phyloP scores from a whole-genome alignment of 2,113 vertebrate genomes.

The Acanthochromis polyacanthus region DNA sequence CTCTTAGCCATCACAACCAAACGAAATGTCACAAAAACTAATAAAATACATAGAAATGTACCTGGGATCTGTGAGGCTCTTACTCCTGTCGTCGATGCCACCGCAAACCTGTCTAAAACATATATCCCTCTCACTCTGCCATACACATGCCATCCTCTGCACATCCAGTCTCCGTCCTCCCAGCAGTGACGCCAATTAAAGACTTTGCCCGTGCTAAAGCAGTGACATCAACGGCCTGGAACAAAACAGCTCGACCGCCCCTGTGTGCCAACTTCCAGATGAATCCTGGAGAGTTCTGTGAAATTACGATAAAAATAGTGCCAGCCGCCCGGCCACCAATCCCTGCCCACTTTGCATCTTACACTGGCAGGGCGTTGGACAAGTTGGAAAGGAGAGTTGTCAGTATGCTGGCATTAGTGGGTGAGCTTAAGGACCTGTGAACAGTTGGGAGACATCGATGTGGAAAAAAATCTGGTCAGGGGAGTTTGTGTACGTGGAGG shows the following conservation, averaged over 20 bases:
- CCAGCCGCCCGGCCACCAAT: conserved; percentile 51
- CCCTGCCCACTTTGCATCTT: conserved; percentile 57
- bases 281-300: conserved; percentile 87
- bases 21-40: background rate
- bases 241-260: conserved; percentile 57
- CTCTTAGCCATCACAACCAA: conserved; percentile 1
- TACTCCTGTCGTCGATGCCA: conserved; percentile 40
- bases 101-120: conserved; percentile 43
- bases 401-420: conserved; percentile 59
- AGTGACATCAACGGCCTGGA: conserved; percentile 72
- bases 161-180: conserved; percentile 41
- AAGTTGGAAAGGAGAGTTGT: conserved; percentile 61
- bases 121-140: conserved; percentile 27
- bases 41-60: conserved; percentile 30
- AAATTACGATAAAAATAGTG: conserved; percentile 94
- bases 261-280: conserved; percentile 64
- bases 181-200: conserved; percentile 70
- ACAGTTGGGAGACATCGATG: conserved; percentile 71
- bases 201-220: conserved; percentile 48
- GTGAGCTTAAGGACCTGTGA: conserved; percentile 69
- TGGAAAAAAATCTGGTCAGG: conserved; percentile 66
- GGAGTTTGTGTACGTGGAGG: conserved; percentile 23
- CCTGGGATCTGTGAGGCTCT: conserved; percentile 42
- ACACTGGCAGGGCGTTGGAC: conserved; percentile 53
- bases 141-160: conserved; percentile 40